Conservation (phyloP, 2,113 vertebrate genomes). For the Pelecanoides urinatrix region DNA sequence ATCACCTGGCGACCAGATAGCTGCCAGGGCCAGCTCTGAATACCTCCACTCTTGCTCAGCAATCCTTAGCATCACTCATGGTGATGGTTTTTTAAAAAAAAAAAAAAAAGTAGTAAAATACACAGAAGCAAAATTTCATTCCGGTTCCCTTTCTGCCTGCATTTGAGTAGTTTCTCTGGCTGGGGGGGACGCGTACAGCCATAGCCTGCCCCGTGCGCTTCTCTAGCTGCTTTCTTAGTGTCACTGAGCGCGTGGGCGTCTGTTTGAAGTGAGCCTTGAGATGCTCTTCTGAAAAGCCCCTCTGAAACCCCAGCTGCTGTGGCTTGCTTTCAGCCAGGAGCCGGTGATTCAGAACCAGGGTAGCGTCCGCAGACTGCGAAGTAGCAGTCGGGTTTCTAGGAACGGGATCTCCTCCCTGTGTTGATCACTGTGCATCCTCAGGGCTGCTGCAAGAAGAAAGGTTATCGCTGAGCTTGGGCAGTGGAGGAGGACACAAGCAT, state of each 20-base stretch:
- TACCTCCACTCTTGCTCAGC: rapidly evolving
- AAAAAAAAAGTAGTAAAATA: neutral
- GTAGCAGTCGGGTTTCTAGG: neutral
- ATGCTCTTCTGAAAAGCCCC: neutral
- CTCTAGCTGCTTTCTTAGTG: neutral
- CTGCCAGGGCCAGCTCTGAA: neutral
- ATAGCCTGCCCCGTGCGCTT: neutral
- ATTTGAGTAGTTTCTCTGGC: neutral
- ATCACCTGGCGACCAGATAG: neutral
- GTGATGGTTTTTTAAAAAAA: too few relatives aligned
- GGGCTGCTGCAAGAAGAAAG: neutral
- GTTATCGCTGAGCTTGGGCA: neutral
- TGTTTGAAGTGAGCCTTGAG: neutral
- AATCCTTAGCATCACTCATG: rapidly evolving
- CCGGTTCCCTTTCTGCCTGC: neutral
- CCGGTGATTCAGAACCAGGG: neutral
- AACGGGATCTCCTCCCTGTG: neutral
- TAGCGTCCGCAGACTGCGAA: rapidly evolving
- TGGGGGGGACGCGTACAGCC: neutral
- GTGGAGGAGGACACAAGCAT: rapidly evolving
- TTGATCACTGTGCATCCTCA: neutral
- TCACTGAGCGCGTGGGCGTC: rapidly evolving
- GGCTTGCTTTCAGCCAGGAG: neutral
- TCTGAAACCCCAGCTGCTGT: neutral
- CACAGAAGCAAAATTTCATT: neutral